Evolutionary conservation across 2,888 invertebrate genomes (phyloP), one percentile per base, ranked within the genome.

Genomic region (Stramonita haemastoma): DNA sequence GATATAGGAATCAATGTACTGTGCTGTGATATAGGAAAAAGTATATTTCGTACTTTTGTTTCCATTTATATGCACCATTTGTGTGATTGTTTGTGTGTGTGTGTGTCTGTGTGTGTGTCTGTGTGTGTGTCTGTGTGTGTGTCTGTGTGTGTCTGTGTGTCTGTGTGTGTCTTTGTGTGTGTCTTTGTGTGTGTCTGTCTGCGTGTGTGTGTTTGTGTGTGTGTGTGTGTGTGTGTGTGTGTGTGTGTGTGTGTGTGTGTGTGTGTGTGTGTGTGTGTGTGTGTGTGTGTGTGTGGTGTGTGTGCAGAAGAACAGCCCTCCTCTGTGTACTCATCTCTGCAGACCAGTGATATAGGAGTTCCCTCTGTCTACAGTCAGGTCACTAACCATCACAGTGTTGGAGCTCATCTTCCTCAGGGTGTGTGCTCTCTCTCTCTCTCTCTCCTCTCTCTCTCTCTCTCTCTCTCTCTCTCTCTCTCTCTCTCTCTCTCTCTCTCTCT

Each of bases 321-420:
- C 73, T n/a, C 73, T 26, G 8, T n/a, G 29, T 73, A 73, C 73
- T 0, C 73, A 73, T 73, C 73, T 73, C 73, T 73, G 73, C 73
- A 73, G 73, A 73, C 73, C 73, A 73, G 73, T 73, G 73, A 73
- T n/a, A 73, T 73, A 13, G 73, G 73, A 73, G 73, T 73, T 73
- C 73, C n/a, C 11, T 73, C 73, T n/a, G 29, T 73, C 73, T 73
- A 73, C 73, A 26, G 26, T 73, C 8, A 73, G 11, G 11, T 73
- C n/a, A n/a, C 73, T 26, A 8, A 26, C 11, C 0, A 8, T n/a
- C 26, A n/a, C 6, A 11, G n/a, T 29, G n/a, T n/a, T n/a, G 73
- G 26, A 11, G 26, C 73, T 73, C 26, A 5, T n/a, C n/a, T 73
- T 6, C n/a, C 8, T 73, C 73, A 73, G 73, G 73, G 73, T 73